These are phyloP conservation scores for Asarcornis scutulata DNA, from an alignment of 2,113 vertebrate species.

Conservation along the genomic window DNA sequence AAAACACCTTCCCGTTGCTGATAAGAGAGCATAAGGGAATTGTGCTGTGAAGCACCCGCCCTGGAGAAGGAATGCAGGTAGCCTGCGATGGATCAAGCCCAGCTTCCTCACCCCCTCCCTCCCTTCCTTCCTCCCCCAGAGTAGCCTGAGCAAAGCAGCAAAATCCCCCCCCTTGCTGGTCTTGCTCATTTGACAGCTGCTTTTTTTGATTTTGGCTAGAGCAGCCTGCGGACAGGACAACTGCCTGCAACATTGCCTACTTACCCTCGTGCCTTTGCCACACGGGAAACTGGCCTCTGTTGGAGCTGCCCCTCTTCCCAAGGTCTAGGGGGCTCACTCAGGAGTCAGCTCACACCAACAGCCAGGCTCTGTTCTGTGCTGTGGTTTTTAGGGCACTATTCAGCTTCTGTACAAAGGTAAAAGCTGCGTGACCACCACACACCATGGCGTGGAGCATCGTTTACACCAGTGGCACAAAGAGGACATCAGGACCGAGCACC, in stretches of 20 bases:
- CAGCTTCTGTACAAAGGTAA: neutral
- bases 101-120: neutral
- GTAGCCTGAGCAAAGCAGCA: neutral
- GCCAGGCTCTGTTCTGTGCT: neutral
- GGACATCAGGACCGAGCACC: neutral
- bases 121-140: neutral
- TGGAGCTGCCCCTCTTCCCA: accelerated
- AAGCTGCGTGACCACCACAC: neutral
- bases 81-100: neutral
- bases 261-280: neutral
- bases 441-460: neutral
- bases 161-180: neutral
- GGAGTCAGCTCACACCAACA: neutral
- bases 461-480: neutral
- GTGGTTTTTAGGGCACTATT: neutral
- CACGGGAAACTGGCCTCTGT: accelerated
- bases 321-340: neutral
- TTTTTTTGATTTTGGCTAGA: neutral
- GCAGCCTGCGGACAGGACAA: neutral
- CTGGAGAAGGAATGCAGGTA: slow-evolving; percentile 21
- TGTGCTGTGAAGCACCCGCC: neutral
- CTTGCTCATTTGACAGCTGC: neutral
- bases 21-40: slow-evolving; percentile 30
- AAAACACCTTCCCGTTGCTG: slow-evolving; percentile 42
- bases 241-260: neutral